Percentiles rank a stretch among this genome's conserved stretches.
phyloP scores from a whole-genome alignment of 2,797 vertebrate species.

The Mus minutoides region DNA sequence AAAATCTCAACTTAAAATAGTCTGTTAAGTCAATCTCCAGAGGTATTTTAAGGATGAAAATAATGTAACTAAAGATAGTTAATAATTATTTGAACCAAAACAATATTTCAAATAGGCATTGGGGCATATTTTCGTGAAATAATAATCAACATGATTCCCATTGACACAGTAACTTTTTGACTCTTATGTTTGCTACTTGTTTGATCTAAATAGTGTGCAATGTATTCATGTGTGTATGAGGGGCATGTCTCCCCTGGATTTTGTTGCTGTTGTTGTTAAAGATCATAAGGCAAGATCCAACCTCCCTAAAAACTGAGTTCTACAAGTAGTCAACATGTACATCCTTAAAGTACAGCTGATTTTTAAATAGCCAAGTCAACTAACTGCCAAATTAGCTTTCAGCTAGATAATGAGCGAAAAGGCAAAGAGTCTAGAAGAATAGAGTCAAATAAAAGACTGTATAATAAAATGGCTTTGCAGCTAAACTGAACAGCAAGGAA shows the following conservation, averaged over 20 bases:
- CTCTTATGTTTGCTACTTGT: not conserved
- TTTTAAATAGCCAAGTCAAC: not conserved
- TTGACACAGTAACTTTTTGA: constrained; percentile 23
- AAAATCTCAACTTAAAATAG: constrained; percentile 12
- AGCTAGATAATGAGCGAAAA: constrained; percentile 1
- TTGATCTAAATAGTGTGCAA: not conserved
- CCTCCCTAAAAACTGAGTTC: not conserved
- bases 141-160: not conserved
- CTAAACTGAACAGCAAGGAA: not conserved
- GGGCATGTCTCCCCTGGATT: not conserved
- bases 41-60: not conserved
- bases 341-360: not conserved
- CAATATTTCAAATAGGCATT: not conserved
- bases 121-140: not conserved
- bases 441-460: not conserved
- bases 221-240: not conserved
- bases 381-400: not conserved
- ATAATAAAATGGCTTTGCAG: not conserved
- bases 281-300: not conserved
- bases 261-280: not conserved
- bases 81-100: not conserved
- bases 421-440: constrained; percentile 5
- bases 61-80: not conserved
- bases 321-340: not conserved
- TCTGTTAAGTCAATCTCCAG: not conserved